Base-by-base conservation (phyloP, 1,140 invertebrate genomes). In the Halictus rubicundus region DNA sequence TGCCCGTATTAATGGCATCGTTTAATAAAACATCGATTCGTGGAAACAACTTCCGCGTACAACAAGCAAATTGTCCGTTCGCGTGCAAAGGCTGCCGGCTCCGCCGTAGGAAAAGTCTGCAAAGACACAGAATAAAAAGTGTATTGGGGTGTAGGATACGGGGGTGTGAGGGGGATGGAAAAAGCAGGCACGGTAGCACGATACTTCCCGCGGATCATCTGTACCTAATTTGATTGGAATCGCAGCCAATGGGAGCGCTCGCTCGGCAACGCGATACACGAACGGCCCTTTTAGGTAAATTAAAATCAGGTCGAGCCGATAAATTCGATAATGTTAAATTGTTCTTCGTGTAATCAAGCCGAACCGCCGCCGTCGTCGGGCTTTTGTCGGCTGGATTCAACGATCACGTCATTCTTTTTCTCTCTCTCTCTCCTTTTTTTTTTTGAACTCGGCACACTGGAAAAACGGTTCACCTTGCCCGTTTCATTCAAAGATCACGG, bases 171-270 rank as follows among this genome's bases (percentile, higher is more conserved):
- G 32, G 32, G 4, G 14, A 4, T 1, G 10, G 23, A 25, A 32
- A 16, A 59, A 52, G 25, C 19, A 25, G 46, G 37, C 52, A 57
- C 63, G 63, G 54, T 25, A 32, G 19, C 66, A 54, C 46, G 66
- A 25, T 25, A 42, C 42, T 75, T 66, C 0, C 73, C 63, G 23
- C 63, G 73, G 23, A 76, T 76, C 25, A 68, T 76, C 37, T 46
- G 49, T 68, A 46, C 42, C 42, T 46, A 76, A 76, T 76, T 76
- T 68, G 73, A 76, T 76, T 76, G 64, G 42, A 76, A 59, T 76
- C 52, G 37, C 27, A 32, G 9, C 16, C 63, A 68, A 59, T 52
- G 27, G 23, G 37, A 75, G 8, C 19, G 59, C 7, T 74, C 21
- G 14, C 3, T 49, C 60, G 27, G 1, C 39, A 37, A 32, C 25